A percentile compares a stretch with the other conserved stretches of the same genome.
These are phyloP conservation scores for Leptocoma aspasia DNA, from an alignment of 2,113 vertebrate species.

Conservation along the genomic window DNA sequence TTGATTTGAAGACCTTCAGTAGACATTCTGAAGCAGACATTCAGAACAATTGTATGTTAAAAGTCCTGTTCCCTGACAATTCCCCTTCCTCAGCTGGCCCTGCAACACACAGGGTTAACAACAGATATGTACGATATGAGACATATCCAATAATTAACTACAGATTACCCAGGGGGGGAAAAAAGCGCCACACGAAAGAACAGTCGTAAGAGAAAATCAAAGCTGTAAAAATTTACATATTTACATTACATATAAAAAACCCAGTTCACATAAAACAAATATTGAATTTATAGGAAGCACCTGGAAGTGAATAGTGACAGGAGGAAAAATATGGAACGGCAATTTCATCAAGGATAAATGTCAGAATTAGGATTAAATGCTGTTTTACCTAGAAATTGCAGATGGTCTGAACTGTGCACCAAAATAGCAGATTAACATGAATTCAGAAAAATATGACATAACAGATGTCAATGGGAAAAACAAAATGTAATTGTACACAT, in stretches of 20 bases:
- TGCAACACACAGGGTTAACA: background rate
- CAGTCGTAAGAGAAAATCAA: background rate
- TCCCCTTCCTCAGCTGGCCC: background rate
- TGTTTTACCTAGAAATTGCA: background rate
- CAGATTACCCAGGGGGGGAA: fast-evolving
- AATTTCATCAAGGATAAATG: background rate
- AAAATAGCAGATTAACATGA: background rate
- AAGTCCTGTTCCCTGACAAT: background rate
- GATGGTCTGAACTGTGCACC: background rate
- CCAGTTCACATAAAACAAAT: background rate
- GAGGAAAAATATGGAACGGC: background rate
- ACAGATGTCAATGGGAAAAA: background rate
- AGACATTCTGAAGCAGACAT: background rate
- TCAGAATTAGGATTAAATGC: background rate
- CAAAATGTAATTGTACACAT: background rate
- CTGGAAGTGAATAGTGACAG: background rate
- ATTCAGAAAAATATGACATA: background rate
- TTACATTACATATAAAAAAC: background rate
- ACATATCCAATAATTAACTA: background rate
- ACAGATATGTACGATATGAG: background rate
- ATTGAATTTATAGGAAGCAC: background rate
- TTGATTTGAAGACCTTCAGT: background rate
- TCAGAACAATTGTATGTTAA: background rate
- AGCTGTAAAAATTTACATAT: background rate
- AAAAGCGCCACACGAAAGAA: background rate